These are phyloP conservation scores for Crotalus tigris DNA, from an alignment of 2,113 vertebrate genomes.

Conservation along the genomic window DNA sequence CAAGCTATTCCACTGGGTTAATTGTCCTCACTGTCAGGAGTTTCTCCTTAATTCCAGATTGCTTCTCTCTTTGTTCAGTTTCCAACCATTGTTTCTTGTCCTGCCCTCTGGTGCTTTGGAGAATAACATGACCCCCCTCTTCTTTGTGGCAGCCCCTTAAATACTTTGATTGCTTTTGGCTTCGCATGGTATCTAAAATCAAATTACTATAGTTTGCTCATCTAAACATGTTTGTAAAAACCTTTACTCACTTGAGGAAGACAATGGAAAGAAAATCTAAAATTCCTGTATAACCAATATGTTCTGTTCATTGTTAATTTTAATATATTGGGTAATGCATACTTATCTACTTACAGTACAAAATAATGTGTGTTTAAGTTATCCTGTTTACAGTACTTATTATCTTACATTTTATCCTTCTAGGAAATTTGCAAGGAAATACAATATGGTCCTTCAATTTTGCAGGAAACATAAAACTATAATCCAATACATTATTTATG, in stretches of 20 bases:
- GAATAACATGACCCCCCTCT: too few species aligned
- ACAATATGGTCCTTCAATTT: conserved; percentile 56
- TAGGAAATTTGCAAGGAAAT: conserved; percentile 72
- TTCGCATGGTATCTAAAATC: neutral
- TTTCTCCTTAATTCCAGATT: too few species aligned
- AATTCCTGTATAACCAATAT: neutral
- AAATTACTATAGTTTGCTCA: neutral
- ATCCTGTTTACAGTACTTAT: neutral
- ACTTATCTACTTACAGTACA: neutral
- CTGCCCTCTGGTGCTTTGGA: too few species aligned
- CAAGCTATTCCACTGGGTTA: too few species aligned
- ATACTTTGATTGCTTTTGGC: neutral
- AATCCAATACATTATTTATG: conserved; percentile 53
- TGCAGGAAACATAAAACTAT: conserved; percentile 63
- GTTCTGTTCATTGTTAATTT: neutral
- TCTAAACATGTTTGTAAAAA: neutral
- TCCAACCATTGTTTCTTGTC: too few species aligned
- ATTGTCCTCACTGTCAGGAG: too few species aligned
- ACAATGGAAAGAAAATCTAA: neutral
- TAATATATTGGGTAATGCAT: neutral
- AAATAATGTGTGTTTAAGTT: neutral
- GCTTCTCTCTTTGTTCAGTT: too few species aligned
- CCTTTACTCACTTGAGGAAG: neutral
- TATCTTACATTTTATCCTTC: conserved; percentile 29
- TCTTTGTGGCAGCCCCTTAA: too few species aligned